Conservation (phyloP, 2,113 vertebrate genomes). For the Ariopsis seemanni region DNA sequence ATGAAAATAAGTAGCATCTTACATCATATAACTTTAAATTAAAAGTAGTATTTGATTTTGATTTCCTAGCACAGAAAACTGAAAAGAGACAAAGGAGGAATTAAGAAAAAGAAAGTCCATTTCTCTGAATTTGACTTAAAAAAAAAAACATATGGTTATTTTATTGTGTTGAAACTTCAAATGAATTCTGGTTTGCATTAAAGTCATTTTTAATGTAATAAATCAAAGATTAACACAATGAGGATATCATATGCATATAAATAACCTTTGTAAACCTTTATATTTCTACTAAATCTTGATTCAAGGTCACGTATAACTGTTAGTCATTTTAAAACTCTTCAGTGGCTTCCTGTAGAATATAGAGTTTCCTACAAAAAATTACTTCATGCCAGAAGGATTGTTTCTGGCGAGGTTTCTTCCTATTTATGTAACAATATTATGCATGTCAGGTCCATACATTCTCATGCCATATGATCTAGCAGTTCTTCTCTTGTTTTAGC, state of each 20-base stretch:
- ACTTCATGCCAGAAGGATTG: too few species aligned
- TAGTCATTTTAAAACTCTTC: too few species aligned
- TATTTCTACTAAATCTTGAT: too few species aligned
- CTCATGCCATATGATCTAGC: too few species aligned
- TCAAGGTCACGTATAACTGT: too few species aligned
- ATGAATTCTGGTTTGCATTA: not conserved
- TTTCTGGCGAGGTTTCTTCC: too few species aligned
- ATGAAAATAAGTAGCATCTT: not conserved
- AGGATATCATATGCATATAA: not conserved
- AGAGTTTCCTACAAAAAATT: too few species aligned
- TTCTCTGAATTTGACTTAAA: not conserved
- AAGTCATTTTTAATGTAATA: not conserved
- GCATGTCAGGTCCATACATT: too few species aligned
- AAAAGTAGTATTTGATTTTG: not conserved
- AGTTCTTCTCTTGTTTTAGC: too few species aligned
- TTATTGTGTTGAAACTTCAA: not conserved
- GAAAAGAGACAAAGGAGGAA: not conserved
- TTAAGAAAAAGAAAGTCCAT: not conserved
- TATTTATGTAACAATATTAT: too few species aligned
- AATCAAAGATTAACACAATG: not conserved
- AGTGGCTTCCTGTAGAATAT: too few species aligned
- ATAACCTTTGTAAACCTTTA: not conserved
- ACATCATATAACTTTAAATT: not conserved
- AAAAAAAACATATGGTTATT: not conserved
- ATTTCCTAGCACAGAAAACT: not conserved